Percentiles rank a stretch among this genome's conserved stretches.
phyloP scores from a whole-genome alignment of 2,888 invertebrate genomes.

The Drosophila meridionalis region DNA sequence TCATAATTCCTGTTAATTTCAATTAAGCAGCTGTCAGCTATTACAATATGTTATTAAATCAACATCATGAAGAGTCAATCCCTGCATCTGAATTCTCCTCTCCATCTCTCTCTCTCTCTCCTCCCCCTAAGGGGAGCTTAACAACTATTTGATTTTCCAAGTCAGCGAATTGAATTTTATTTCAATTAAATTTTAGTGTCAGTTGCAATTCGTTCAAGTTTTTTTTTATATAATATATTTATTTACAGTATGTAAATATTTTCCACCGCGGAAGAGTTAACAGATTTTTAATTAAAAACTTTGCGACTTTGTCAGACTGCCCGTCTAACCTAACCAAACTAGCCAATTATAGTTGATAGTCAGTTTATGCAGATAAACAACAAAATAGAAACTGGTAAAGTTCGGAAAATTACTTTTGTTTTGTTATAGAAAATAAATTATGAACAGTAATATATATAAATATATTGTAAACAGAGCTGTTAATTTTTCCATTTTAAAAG shows the following conservation, averaged over 20 bases:
- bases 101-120: no score
- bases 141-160: conserved; percentile 21
- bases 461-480: background rate
- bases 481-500: no score
- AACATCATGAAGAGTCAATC: background rate
- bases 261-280: conserved; percentile 25
- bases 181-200: conserved; percentile 33
- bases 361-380: conserved; percentile 20
- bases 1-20: conserved; percentile 2
- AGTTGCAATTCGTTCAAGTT: conserved; percentile 23
- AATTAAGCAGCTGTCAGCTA: background rate
- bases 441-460: background rate
- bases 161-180: conserved; percentile 20
- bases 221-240: conserved; percentile 1
- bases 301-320: conserved; percentile 17
- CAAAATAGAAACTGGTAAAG: conserved; percentile 5
- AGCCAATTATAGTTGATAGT: conserved; percentile 38
- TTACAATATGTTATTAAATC: background rate
- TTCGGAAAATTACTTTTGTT: background rate
- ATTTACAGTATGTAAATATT: background rate
- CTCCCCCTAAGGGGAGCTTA: background rate
- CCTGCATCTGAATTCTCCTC: no score
- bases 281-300: conserved; percentile 50
- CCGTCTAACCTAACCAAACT: conserved; percentile 21
- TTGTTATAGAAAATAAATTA: background rate